phyloP scores from a whole-genome alignment of 1,140 invertebrate species.

The Diorhabda carinulata region DNA sequence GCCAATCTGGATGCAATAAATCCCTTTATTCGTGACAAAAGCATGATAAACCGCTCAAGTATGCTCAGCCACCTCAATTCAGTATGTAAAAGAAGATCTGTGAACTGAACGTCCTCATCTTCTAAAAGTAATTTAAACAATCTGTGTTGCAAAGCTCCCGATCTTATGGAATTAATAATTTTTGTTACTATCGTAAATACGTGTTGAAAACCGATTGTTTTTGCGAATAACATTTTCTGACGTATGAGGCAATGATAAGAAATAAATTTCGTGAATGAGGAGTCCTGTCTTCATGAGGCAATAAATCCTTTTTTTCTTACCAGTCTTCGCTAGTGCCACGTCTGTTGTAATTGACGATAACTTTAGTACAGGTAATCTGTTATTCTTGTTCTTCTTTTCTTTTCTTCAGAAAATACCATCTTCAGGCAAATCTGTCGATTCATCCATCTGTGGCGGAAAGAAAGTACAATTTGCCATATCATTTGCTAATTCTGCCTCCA shows the following conservation, averaged over 20 bases:
- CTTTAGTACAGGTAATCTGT: slow-evolving; percentile 24
- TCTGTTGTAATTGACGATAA: slow-evolving; percentile 27
- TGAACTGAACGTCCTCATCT: slow-evolving; percentile 25
- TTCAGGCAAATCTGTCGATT: slow-evolving; percentile 21
- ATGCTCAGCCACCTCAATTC: slow-evolving; percentile 28
- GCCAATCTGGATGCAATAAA: slow-evolving; percentile 23
- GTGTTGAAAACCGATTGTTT: slow-evolving; percentile 24
- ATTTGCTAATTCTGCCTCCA: slow-evolving; percentile 25
- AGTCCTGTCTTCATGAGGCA: slow-evolving; percentile 25
- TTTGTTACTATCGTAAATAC: slow-evolving; percentile 23
- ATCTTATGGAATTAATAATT: slow-evolving; percentile 28
- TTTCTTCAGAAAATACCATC: too few species aligned
- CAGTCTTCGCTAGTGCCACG: slow-evolving; percentile 25
- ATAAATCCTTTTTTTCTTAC: slow-evolving; percentile 28
- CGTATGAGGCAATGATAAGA: slow-evolving; percentile 30
- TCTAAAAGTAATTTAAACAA: slow-evolving; percentile 28
- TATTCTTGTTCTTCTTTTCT: slow-evolving; percentile 15
- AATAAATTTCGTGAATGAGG: slow-evolving; percentile 26
- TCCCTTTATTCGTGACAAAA: slow-evolving; percentile 25
- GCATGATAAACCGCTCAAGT: slow-evolving; percentile 25
- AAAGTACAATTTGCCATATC: slow-evolving; percentile 27
- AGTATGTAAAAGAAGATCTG: slow-evolving; percentile 23
- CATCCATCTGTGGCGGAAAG: slow-evolving; percentile 29
- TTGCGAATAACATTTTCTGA: slow-evolving; percentile 26
- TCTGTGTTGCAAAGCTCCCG: slow-evolving; percentile 24